phyloP scores from a whole-genome alignment of 2,113 vertebrate genomes.

The Lichenostomus cassidix region DNA sequence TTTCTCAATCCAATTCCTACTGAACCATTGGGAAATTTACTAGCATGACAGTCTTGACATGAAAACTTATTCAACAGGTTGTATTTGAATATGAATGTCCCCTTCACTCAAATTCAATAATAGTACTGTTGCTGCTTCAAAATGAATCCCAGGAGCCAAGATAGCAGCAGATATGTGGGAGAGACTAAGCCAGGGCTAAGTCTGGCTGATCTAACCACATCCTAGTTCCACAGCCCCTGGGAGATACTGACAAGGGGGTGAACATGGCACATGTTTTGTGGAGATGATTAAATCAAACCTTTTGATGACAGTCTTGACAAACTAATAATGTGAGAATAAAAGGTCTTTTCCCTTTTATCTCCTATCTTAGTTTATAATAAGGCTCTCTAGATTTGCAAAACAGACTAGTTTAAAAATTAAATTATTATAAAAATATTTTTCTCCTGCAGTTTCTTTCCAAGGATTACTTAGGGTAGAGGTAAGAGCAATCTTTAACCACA shows the following conservation, averaged over 20 bases:
- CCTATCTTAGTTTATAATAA: not conserved
- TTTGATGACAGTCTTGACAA: not conserved
- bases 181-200: not conserved
- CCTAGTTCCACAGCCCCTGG: not conserved
- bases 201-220: not conserved
- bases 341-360: fast-evolving
- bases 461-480: not conserved
- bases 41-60: not conserved
- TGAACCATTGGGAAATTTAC: not conserved
- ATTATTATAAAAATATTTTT: not conserved
- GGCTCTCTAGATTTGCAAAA: not conserved
- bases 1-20: not conserved
- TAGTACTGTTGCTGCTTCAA: not conserved
- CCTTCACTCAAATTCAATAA: not conserved
- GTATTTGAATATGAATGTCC: not conserved
- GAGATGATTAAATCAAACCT: not conserved
- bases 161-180: not conserved
- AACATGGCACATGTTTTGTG: not conserved
- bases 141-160: not conserved
- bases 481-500: not conserved
- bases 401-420: not conserved
- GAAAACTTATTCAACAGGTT: not conserved
- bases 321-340: not conserved
- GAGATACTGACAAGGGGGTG: not conserved
- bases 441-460: not conserved